Base-by-base conservation (phyloP, 2,888 invertebrate genomes). In the Latrodectus elegans region DNA sequence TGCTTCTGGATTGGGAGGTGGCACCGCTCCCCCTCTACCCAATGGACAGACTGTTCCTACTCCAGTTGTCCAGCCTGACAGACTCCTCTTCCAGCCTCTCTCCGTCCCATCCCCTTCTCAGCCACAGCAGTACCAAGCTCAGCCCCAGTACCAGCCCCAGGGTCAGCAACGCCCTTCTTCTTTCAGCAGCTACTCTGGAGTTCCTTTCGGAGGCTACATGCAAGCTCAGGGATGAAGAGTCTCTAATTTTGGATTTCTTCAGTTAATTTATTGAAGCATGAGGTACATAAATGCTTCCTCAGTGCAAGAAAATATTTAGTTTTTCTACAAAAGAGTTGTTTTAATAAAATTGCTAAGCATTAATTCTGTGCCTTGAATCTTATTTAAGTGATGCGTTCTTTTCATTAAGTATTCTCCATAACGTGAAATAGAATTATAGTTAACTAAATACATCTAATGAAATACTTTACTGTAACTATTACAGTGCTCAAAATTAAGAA, bases 1-100 rank as follows among this genome's bases (percentile, higher is more conserved):
- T 22, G 87, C 87, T 15, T 88, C 87, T 52, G 87, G 87, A n/a
- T 74, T 88, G 2, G 87, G 82, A 14, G 82, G 78, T 10, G 82
- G 82, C 8, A n/a, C 78, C 17, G 78, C 76, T 11, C 78, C 82
- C 22, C 73, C 68, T 4, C 53, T 70, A 6, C 49, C 53, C 15
- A 15, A 22, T 22, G 67, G 51, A 17, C 8, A 26, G 10, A 17
- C 70, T 14, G 67, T 71, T 14, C 67, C 64, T 12, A 22, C 51
- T 10, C 17, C 77, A 11, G 77, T 73, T 8, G 71, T 71, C 8
- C 65, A 71, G 4, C 75, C 76, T 15, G 71, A 71, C 17, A 68
- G 17, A 38, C 22, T 68, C 6, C n/a, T 51, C 12, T 15, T 17
- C n/a, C 22, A 9, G 9, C 67, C 52, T 14, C 38, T 38, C 38